phyloP scores from a whole-genome alignment of 2,797 vertebrate genomes.

The Acridotheres tristis region DNA sequence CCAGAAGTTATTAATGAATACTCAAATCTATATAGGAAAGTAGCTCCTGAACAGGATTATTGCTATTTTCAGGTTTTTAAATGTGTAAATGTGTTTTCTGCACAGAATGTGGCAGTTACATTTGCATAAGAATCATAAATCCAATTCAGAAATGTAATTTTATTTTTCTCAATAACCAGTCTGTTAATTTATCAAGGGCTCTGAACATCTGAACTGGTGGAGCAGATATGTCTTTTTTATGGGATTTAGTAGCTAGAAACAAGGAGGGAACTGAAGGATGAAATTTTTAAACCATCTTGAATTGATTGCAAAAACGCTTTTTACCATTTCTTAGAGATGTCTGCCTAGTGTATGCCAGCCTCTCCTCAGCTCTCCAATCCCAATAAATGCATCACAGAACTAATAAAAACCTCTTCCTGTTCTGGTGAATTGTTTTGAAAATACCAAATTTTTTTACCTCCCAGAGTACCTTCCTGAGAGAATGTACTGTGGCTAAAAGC shows the following conservation, averaged over 20 bases:
- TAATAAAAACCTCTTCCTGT: not conserved
- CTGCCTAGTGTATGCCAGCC: not conserved
- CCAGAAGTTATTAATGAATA: conserved; percentile 73
- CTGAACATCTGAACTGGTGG: conserved; percentile 8
- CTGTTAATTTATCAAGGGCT: conserved; percentile 52
- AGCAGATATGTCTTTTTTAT: conserved; percentile 1
- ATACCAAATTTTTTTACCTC: not conserved
- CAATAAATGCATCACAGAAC: not conserved
- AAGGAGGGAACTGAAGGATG: conserved; percentile 16
- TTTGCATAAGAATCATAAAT: conserved; percentile 77
- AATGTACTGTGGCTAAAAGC: not conserved
- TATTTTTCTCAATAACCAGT: conserved; percentile 66
- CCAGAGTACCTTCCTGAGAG: not conserved
- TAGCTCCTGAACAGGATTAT: conserved; percentile 66
- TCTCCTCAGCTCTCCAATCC: not conserved
- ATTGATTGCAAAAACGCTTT: not conserved
- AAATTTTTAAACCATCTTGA: not conserved
- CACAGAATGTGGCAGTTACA: conserved; percentile 69
- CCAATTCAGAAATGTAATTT: conserved; percentile 68
- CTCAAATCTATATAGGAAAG: conserved; percentile 58
- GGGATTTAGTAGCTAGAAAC: conserved; percentile 28
- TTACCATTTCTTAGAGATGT: conserved; percentile 6
- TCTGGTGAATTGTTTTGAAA: not conserved
- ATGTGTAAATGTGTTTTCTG: conserved; percentile 65
- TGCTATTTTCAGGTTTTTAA: conserved; percentile 56